Evolutionary conservation across 2,797 vertebrate genomes (phyloP), one percentile per base, ranked within the genome.

Genomic region (Rhabdomys pumilio): DNA sequence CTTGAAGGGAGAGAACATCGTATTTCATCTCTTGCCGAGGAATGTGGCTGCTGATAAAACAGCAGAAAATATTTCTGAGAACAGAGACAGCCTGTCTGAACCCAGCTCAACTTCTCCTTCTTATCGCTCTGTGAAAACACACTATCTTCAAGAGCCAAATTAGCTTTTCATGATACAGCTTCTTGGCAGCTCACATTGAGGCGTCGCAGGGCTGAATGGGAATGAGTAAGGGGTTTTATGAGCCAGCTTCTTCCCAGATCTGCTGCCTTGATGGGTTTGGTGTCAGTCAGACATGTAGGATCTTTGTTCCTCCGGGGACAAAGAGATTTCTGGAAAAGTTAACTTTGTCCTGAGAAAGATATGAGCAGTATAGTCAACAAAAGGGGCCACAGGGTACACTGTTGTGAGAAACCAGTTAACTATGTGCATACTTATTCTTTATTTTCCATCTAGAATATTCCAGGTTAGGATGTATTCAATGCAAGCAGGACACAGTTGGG

Each of bases 51-150:
- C 89, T 97, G 98, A 98, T 98, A 98, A 98, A 96, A 81, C 75
- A 84, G 90, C 92, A 97, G 97, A 97, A 98, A 98, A 95, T 97
- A 98, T 98, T 98, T 98, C 97, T 97, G 97, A 97, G 98, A 98
- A 96, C 95, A 97, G 98, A 98, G 98, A 97, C 97, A 97, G 97
- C 89, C 97, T 98, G 98, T 98, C 98, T 98, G 93, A 96, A 91
- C 94, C 92, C 0, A 0, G 94, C 86, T 95, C 93, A 96, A 96
- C 96, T 98, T 98, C 94, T 96, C 96, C 67, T 77, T 95, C 96
- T 98, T 98, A 98, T 98, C 96, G 2, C 89, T 90, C 91, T 96
- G 94, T 94, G 81, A 75, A 97, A 98, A 97, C 95, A 44, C 14
- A 0, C 90, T 53, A 75, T 92, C 97, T 97, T 97, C 93, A 95